Evolutionary conservation across 1,140 invertebrate genomes (phyloP), one percentile per base, ranked within the genome.

Genomic region (Drosophila fuyamai): DNA sequence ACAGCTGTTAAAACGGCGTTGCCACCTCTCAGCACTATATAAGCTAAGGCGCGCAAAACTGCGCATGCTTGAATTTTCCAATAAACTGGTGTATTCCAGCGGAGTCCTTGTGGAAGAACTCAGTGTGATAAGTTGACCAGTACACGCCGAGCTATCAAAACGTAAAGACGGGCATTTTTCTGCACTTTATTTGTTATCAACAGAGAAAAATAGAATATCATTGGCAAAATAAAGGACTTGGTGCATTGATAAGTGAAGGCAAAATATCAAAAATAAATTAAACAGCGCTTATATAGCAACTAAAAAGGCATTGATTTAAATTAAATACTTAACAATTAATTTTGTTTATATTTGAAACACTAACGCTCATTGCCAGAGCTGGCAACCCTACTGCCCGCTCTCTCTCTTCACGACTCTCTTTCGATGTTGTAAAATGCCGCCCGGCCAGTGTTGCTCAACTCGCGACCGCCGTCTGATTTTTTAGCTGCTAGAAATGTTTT

Each of bases 101-200:
- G 9, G 59, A 66, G 79, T 53, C 81, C 59, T 58, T 56, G 60
- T 62, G 51, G 43, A 43, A 76, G 62, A 76, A 23, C 38, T 47
- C 14, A 23, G 66, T 36, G 57, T 41, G 40, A 65, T 70, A 47
- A 54, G 32, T 67, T 47, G 48, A 79, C 51, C 84, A 86, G 83
- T 86, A 88, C 53, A 79, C 71, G 84, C 76, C 71, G 83, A 88
- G 83, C 79, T 76, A 88, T 86, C 84, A 68, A 75, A 86, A 82
- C 83, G 76, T 63, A 50, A 48, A 61, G 43, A 51, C 81, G 59
- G 12, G 40, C 7, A 61, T 35, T 48, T 58, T 57, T 36, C 35
- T 48, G 54, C 36, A 56, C 9, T 44, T 18, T 16, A 36, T 18
- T 44, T 43, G 23, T 63, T 65, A 43, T 43, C 51, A 65, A 7